Evolutionary conservation across 2,113 vertebrate species (phyloP).

Genomic region (Sphaerodactylus townsendi): DNA sequence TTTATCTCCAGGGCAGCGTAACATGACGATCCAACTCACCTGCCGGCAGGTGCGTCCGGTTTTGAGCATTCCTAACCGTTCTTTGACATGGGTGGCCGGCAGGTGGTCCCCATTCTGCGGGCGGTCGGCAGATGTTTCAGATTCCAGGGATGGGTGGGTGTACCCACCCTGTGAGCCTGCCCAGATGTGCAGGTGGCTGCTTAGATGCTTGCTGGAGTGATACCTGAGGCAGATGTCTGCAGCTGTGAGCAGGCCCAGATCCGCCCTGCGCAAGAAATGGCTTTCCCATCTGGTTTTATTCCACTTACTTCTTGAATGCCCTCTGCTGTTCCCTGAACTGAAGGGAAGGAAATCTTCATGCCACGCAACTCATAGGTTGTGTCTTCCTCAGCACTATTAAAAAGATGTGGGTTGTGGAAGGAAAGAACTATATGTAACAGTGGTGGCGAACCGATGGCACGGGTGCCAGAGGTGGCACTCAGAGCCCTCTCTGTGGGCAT

Average conservation of each 20-base stretch:
- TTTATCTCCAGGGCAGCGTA: neutral
- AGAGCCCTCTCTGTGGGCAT: too few species aligned
- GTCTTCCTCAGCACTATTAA: neutral
- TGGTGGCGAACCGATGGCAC: too few species aligned
- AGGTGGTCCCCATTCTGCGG: neutral
- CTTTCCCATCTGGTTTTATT: neutral
- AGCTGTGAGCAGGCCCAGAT: neutral
- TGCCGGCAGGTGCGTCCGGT: neutral
- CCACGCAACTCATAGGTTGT: neutral
- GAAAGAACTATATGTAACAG: too few species aligned
- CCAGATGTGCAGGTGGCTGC: neutral
- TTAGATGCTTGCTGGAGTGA: neutral
- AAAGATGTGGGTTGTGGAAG: neutral
- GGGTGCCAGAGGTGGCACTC: too few species aligned
- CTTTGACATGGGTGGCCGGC: neutral
- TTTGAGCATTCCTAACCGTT: neutral
- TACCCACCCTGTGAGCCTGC: neutral
- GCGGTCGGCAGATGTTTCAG: neutral
- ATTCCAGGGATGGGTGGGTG: neutral
- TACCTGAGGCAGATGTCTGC: neutral
- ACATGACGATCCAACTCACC: neutral
- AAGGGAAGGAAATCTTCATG: neutral
- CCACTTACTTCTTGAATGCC: neutral
- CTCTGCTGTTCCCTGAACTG: neutral
- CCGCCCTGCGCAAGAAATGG: neutral